A percentile compares a stretch with the other conserved stretches of the same genome.
Evolutionary conservation across 23 tunicate species (phyloP).

Genomic region (Diplosoma virens): DNA sequence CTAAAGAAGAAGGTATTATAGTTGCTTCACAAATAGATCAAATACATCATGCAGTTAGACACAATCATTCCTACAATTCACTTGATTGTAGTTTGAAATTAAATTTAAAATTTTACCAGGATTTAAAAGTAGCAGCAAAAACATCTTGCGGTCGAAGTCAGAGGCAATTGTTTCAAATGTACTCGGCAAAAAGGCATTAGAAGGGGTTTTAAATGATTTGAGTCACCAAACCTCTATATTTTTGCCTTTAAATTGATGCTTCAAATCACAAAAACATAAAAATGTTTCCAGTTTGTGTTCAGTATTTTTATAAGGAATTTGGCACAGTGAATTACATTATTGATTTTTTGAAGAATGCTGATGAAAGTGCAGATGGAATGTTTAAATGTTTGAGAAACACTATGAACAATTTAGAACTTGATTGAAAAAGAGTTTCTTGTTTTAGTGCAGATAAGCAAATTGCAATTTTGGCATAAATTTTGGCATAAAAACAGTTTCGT

Average conservation of each 20-base stretch:
- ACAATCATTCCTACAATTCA: conserved; percentile 2
- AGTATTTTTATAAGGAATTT: not conserved
- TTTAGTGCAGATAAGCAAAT: conserved; percentile 19
- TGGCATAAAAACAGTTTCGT: too few relatives aligned
- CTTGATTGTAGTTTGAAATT: conserved; percentile 6
- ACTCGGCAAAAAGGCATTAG: conserved; percentile 1
- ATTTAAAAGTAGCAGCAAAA: not conserved
- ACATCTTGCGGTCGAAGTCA: not conserved
- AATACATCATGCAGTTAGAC: conserved; percentile 7
- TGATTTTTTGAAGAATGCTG: conserved; percentile 2
- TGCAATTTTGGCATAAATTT: not conserved
- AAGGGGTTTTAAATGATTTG: not conserved
- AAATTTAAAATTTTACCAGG: conserved; percentile 6
- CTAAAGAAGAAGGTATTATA: not conserved
- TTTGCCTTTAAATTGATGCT: conserved; percentile 10
- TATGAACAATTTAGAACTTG: conserved; percentile 7
- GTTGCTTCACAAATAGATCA: not conserved
- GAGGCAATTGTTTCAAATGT: conserved; percentile 8
- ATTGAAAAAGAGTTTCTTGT: conserved; percentile 4
- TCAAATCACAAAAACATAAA: conserved; percentile 6
- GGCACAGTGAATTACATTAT: conserved; percentile 1
- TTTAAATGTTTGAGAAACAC: not conserved
- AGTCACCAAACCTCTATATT: not conserved
- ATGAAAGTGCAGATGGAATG: conserved; percentile 18
- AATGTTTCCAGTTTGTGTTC: conserved; percentile 14